Evolutionary conservation across 2,113 vertebrate genomes (phyloP).

Genomic region (Sinocyclocheilus rhinocerous): DNA sequence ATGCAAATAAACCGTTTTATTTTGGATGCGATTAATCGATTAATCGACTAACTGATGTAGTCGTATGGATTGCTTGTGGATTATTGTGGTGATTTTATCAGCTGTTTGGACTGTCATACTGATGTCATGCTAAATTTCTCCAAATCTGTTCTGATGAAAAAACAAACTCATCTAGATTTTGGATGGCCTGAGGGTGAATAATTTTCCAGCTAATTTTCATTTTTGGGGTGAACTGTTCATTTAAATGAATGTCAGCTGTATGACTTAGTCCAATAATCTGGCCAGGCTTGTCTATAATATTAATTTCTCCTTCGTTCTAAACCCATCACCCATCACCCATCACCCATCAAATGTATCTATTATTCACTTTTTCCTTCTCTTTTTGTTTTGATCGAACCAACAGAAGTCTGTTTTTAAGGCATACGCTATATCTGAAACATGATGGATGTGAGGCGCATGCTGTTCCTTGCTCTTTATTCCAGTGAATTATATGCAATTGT

Average conservation of each 20-base stretch:
- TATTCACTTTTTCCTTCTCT: background rate
- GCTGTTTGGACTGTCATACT: background rate
- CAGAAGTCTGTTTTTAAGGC: slow-evolving; percentile 12
- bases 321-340: background rate
- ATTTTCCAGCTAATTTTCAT: background rate
- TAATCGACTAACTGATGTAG: too few relatives aligned
- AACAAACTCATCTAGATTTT: background rate
- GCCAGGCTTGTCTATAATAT: background rate
- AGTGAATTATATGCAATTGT: background rate
- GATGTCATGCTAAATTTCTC: background rate
- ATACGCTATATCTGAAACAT: background rate
- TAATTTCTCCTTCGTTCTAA: background rate
- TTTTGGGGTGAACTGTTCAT: background rate
- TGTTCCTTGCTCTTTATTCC: background rate
- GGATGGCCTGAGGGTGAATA: background rate
- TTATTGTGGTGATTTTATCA: background rate
- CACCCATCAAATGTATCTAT: background rate
- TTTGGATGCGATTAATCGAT: too few relatives aligned
- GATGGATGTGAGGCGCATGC: background rate
- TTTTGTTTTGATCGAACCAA: slow-evolving; percentile 13
- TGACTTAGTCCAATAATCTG: background rate
- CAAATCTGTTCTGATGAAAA: background rate
- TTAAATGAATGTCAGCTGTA: too few relatives aligned
- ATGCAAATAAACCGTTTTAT: too few relatives aligned
- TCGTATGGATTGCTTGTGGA: background rate